A percentile compares a stretch with the other conserved stretches of the same genome.
Conservation (phyloP, 1,140 invertebrate genomes). For the Carposina sasakii region DNA sequence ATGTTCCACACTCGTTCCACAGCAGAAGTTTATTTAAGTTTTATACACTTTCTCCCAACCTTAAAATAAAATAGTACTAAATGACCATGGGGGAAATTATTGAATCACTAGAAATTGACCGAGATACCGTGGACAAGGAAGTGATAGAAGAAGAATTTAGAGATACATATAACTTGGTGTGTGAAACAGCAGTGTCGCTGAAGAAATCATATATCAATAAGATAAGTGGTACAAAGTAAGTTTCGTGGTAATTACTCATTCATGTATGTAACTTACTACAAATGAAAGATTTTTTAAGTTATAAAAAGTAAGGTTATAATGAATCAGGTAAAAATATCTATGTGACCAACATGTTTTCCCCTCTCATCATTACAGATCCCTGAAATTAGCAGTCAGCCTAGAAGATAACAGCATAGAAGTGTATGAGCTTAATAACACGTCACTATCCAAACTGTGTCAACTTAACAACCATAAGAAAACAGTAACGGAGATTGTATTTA, state of each 20-base stretch:
- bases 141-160: slow-evolving; percentile 44
- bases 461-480: slow-evolving; percentile 61
- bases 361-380: slow-evolving; percentile 38
- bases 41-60: too few relatives aligned
- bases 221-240: slow-evolving; percentile 51
- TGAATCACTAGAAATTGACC: slow-evolving; percentile 49
- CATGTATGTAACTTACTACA: too few relatives aligned
- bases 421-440: slow-evolving; percentile 47
- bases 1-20: too few relatives aligned
- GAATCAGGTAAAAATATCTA: too few relatives aligned
- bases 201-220: slow-evolving; percentile 57
- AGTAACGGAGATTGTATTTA: slow-evolving; percentile 76
- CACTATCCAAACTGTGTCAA: slow-evolving; percentile 40
- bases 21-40: too few relatives aligned
- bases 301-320: too few relatives aligned
- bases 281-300: too few relatives aligned
- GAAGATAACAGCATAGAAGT: slow-evolving; percentile 53
- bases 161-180: slow-evolving; percentile 46
- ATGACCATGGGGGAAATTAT: slow-evolving; percentile 46
- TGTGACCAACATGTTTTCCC: too few relatives aligned
- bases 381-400: slow-evolving; percentile 47
- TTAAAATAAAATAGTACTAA: too few relatives aligned
- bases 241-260: too few relatives aligned
- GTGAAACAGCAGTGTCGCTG: slow-evolving; percentile 45
- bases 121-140: slow-evolving; percentile 41